Evolutionary conservation across 1,140 invertebrate species (phyloP).

Genomic region (Nilaparvata lugens): DNA sequence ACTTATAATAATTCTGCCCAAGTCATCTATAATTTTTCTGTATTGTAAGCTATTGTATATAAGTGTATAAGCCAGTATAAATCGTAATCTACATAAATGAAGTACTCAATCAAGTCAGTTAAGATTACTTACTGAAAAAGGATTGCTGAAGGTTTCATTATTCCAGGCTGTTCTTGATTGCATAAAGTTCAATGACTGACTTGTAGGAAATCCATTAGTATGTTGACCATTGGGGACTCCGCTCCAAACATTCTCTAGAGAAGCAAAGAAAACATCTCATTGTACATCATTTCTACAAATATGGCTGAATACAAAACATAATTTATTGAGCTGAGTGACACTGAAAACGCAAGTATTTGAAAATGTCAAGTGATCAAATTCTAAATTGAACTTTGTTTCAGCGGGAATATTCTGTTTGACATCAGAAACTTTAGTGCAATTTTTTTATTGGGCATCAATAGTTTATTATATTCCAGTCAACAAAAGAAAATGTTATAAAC

Average conservation of each 20-base stretch:
- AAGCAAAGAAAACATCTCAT: background rate
- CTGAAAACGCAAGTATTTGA: background rate
- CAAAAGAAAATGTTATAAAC: too few relatives aligned
- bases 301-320: background rate
- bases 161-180: constrained; percentile 16
- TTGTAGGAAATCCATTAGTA: constrained; percentile 18
- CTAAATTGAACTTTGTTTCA: too few relatives aligned
- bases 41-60: too few relatives aligned
- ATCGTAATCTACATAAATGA: too few relatives aligned
- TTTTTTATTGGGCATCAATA: too few relatives aligned
- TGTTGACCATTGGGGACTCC: constrained; percentile 3
- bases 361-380: background rate
- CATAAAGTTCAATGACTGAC: constrained; percentile 20
- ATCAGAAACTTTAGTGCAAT: too few relatives aligned
- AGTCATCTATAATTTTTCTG: too few relatives aligned
- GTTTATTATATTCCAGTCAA: too few relatives aligned
- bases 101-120: background rate
- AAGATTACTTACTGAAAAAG: constrained; percentile 20
- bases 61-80: too few relatives aligned
- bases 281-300: background rate
- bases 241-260: constrained; percentile 10
- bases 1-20: background rate
- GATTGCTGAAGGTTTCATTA: constrained; percentile 17
- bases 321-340: background rate
- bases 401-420: too few relatives aligned